Percentiles rank a stretch among this genome's conserved stretches.
phyloP scores from a whole-genome alignment of 2,797 vertebrate species.

The Ptychobarbus kaznakovi region DNA sequence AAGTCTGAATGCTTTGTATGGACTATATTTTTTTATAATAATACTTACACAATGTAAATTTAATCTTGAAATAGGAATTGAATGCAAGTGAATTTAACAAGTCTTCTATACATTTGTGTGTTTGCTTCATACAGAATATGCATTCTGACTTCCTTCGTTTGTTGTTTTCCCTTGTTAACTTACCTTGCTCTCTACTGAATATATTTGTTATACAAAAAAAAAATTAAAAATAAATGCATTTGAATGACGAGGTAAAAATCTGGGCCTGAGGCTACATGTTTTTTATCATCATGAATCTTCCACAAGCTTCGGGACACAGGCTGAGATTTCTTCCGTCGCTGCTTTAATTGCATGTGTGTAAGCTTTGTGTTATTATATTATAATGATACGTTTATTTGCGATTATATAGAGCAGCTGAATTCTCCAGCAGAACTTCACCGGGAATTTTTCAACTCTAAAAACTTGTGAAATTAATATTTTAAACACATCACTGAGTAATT shows the following conservation, averaged over 20 bases:
- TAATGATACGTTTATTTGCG: not conserved
- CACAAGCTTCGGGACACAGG: not conserved
- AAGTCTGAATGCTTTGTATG: constrained; percentile 60
- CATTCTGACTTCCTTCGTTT: constrained; percentile 27
- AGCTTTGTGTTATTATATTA: constrained; percentile 1
- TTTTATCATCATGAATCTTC: not conserved
- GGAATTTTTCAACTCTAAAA: not conserved
- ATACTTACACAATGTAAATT: constrained; percentile 51
- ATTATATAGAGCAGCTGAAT: not conserved
- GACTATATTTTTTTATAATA: constrained; percentile 63
- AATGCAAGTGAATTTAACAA: constrained; percentile 65
- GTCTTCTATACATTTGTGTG: constrained; percentile 56
- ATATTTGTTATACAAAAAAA: constrained; percentile 30
- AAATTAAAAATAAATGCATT: constrained; percentile 37
- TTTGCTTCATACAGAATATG: constrained; percentile 48
- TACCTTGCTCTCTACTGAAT: constrained; percentile 43
- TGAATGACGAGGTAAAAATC: not conserved
- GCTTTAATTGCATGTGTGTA: not conserved
- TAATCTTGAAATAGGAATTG: constrained; percentile 63
- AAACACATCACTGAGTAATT: not conserved
- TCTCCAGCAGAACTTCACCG: not conserved
- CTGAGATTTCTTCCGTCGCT: not conserved
- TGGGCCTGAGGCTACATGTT: constrained; percentile 4
- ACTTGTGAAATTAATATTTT: not conserved
- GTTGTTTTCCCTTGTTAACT: constrained; percentile 12